Base-by-base conservation (phyloP, 1,140 invertebrate genomes). In the Ectropis grisescens region DNA sequence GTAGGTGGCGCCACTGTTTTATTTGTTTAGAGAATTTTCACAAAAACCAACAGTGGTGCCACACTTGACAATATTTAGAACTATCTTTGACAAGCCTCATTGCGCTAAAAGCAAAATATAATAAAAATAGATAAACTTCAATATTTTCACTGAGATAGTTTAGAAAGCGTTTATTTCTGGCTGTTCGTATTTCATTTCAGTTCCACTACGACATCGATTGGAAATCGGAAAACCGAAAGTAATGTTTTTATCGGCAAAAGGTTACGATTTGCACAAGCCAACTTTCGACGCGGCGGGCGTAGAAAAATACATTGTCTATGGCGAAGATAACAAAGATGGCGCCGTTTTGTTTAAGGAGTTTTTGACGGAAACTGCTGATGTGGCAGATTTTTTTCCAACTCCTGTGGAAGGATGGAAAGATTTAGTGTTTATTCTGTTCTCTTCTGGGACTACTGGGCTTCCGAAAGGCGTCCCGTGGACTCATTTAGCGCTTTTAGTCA, bases 351-450 rank as follows among this genome's bases (percentile, higher is more conserved):
- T 41, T 14, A 27, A 13, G 2, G 23, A 41, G 2, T 36, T 41
- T 6, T 7, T 36, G 10, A 27, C 24, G 0, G 16, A 36, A 24
- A 14, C 13, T 9, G 22, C 24, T 0, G n/a, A 3, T 11, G 1
- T 43, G 0, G 42, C 41, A 4, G 39, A 54, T 2, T 54, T 54
- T 10, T 3, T 13, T 3, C 23, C 47, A 7, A 33, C 31, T 1
- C 36, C 46, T 8, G 47, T 54, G 0, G 32, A 46, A 1, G 51
- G 51, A 2, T 46, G 37, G 42, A 8, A 34, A 3, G 51, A 54
- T n/a, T 81, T 84, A 36, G 87, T 87, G 5, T 84, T 83, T 47
- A 57, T 88, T 1, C 62, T 89, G 19, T 87, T 88, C 38, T 85
- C 85, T 10, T 88, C 87, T 0, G 64, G 58, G 8, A 47, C 53